Percentiles rank a stretch among this genome's conserved stretches.
Evolutionary conservation across 2,797 vertebrate species (phyloP).

Genomic region (Galagoides demidoff): DNA sequence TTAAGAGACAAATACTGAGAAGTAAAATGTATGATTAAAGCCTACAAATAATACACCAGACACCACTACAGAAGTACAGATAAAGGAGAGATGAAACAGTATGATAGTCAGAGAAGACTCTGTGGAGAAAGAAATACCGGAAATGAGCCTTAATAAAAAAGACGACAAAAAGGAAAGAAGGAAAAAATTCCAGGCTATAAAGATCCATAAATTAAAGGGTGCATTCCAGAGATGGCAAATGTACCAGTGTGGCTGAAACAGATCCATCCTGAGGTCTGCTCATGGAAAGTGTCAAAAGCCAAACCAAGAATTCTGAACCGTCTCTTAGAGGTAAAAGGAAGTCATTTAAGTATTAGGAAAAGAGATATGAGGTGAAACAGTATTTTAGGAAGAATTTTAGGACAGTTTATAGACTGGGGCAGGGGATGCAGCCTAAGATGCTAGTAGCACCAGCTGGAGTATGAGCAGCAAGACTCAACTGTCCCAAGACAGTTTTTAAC

Average conservation of each 20-base stretch:
- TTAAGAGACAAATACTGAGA: slow-evolving; percentile 46
- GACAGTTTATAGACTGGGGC: neutral
- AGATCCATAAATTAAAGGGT: neutral
- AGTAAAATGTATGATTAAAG: slow-evolving; percentile 49
- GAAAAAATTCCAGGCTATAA: slow-evolving; percentile 21
- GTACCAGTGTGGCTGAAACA: neutral
- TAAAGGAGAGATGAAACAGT: slow-evolving; percentile 46
- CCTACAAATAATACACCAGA: slow-evolving; percentile 11
- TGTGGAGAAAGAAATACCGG: slow-evolving; percentile 30
- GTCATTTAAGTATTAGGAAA: neutral
- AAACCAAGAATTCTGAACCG: slow-evolving; percentile 40
- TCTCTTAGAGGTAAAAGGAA: slow-evolving; percentile 48
- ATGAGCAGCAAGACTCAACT: neutral
- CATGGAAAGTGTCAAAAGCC: slow-evolving; percentile 44
- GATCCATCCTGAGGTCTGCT: neutral
- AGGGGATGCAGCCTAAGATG: neutral
- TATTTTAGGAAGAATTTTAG: neutral
- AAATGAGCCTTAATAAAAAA: slow-evolving; percentile 42
- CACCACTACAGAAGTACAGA: neutral
- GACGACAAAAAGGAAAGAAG: slow-evolving; percentile 30
- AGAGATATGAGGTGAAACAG: neutral
- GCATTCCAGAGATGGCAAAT: neutral
- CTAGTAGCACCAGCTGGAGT: neutral
- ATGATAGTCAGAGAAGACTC: neutral
- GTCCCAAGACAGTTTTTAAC: slow-evolving; percentile 28